Base-by-base conservation (phyloP, 2,797 vertebrate species). In the Varecia variegata region DNA sequence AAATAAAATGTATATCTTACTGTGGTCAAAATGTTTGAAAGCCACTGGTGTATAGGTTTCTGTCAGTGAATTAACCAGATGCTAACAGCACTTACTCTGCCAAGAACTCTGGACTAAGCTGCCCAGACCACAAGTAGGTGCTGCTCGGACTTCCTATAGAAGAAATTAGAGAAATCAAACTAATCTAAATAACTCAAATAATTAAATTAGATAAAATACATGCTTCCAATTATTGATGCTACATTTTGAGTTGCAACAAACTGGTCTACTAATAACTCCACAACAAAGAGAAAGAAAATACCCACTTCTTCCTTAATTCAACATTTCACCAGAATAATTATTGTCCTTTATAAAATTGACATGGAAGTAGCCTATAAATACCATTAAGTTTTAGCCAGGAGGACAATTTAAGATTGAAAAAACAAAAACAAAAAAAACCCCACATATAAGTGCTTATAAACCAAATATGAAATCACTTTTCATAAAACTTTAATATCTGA, bases 401-500 rank as follows among this genome's bases (percentile, higher is more conserved):
- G 47, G 7, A 14, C 43, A 60, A 67, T 76, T 84, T 40, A 74
- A 82, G 38, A 60, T 27, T 47, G 50, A 89, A 88, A 60, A 60
- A 80, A 70, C 21, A 60, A 62, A 43, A 71, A 43, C 65, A 20
- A 25, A 11, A 6, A 5, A 32, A 32, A 8, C 18, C 47, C 7
- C 47, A 85, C 20, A 65, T 71, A 27, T 56, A 43, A 40, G 58
- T 73, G 60, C 62, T 77, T 94, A 30, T 2, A 86, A 97, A 97
- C 92, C 73, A 86, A 89, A 92, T 97, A 89, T 88, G 73, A 95
- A 95, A 95, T 77, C 97, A 93, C 35, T 96, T 95, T 60, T 97
- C 83, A 21, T 74, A 92, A 97, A 97, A 97, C 96, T 98, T 98
- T 97, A 95, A 98, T 98, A 97, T 97, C 97, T 97, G 85, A 62